phyloP scores from a whole-genome alignment of 1,140 invertebrate genomes.

The Eumaeus atala region DNA sequence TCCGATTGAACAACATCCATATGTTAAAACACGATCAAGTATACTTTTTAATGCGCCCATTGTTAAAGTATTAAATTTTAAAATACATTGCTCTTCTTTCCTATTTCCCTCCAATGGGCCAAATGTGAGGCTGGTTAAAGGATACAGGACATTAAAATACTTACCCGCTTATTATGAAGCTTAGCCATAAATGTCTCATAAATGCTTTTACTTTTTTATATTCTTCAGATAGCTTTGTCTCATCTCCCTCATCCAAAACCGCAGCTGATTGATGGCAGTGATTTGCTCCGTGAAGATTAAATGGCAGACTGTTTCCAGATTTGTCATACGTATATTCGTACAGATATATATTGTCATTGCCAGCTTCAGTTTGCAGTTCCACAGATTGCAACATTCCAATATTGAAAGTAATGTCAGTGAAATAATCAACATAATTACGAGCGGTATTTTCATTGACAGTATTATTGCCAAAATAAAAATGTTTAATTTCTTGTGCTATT shows the following conservation, averaged over 20 bases:
- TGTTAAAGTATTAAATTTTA: too few species aligned
- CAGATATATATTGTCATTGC: slow-evolving; percentile 27
- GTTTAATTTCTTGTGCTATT: slow-evolving; percentile 24
- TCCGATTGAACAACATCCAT: too few species aligned
- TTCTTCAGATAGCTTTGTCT: slow-evolving; percentile 12
- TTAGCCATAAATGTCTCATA: slow-evolving; percentile 26
- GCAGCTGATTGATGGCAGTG: slow-evolving; percentile 21
- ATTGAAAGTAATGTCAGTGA: slow-evolving; percentile 25
- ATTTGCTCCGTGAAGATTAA: slow-evolving; percentile 16
- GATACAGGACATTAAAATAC: neutral
- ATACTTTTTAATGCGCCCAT: too few species aligned
- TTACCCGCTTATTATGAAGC: slow-evolving; percentile 31
- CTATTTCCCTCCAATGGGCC: too few species aligned
- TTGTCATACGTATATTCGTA: slow-evolving; percentile 22
- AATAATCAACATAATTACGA: slow-evolving; percentile 21
- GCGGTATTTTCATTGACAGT: slow-evolving; percentile 19
- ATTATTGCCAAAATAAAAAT: slow-evolving; percentile 30
- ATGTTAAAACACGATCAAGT: too few species aligned
- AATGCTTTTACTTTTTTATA: slow-evolving; percentile 21
- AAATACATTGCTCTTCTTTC: too few species aligned
- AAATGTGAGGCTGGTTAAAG: too few species aligned
- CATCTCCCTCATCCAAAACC: slow-evolving; percentile 17
- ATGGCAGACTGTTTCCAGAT: slow-evolving; percentile 10
- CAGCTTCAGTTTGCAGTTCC: slow-evolving; percentile 23
- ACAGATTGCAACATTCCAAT: slow-evolving; percentile 18